Percentiles rank a stretch among this genome's conserved stretches.
phyloP scores from a whole-genome alignment of 2,797 vertebrate species.

The Apodemus agrarius region DNA sequence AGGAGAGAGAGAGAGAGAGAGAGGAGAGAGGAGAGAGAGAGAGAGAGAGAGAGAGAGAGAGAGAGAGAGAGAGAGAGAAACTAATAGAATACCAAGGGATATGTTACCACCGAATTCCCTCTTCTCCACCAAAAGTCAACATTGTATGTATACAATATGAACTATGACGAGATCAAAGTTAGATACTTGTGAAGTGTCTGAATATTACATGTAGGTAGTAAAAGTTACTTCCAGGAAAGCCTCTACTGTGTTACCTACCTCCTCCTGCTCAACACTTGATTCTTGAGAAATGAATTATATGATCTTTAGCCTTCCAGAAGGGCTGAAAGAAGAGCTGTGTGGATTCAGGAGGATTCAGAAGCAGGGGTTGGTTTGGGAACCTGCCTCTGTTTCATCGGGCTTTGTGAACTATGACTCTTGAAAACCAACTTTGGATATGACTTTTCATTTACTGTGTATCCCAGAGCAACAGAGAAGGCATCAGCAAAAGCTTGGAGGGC shows the following conservation, averaged over 20 bases:
- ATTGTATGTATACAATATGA: not conserved
- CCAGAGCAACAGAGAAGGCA: not conserved
- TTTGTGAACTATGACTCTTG: constrained; percentile 48
- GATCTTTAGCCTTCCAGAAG: not conserved
- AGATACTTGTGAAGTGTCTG: not conserved
- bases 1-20: too few relatives aligned
- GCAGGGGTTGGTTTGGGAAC: not conserved
- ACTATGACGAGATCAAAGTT: not conserved
- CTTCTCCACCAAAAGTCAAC: not conserved
- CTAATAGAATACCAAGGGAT: not conserved
- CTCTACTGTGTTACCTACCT: not conserved
- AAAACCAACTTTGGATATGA: constrained; percentile 8
- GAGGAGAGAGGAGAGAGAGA: too few relatives aligned
- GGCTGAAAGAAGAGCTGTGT: not conserved
- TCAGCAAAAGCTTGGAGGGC: not conserved
- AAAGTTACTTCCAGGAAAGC: not conserved
- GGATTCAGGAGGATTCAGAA: not conserved
- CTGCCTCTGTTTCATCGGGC: not conserved
- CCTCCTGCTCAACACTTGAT: not conserved
- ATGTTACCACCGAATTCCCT: not conserved
- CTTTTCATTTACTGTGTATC: constrained; percentile 25
- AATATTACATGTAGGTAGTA: not conserved
- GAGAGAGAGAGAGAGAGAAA: not conserved
- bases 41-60: not conserved
- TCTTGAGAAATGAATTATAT: not conserved